Percentiles rank a stretch among this genome's conserved stretches.
Evolutionary conservation across 1,140 invertebrate genomes (phyloP).

Genomic region (Caerostris darwini): DNA sequence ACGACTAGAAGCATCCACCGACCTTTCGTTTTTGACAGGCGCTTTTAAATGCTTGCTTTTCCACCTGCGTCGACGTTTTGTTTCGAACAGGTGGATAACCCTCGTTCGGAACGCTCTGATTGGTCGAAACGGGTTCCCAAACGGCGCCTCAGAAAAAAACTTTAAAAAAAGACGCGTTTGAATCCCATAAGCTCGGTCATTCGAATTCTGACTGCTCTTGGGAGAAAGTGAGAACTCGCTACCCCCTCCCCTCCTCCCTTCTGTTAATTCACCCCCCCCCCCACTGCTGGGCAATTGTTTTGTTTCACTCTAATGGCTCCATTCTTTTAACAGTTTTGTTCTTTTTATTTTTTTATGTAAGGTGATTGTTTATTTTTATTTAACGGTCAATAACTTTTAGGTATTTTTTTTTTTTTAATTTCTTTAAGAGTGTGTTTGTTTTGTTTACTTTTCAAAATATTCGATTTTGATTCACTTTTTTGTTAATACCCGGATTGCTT

Average conservation of each 20-base stretch:
- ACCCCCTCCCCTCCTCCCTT: background rate
- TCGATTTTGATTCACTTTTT: no score
- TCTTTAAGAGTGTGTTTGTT: no score
- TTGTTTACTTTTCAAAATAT: no score
- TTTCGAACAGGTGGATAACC: slow-evolving; percentile 77
- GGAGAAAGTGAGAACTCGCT: background rate
- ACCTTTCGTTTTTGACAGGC: background rate
- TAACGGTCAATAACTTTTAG: no score
- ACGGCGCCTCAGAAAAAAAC: slow-evolving; percentile 74
- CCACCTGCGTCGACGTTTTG: slow-evolving; percentile 65
- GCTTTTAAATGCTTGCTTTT: slow-evolving; percentile 19
- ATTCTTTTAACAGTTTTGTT: no score
- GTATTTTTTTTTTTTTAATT: no score
- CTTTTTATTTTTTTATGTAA: no score
- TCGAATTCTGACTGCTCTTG: slow-evolving; percentile 34
- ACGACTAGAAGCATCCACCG: slow-evolving; percentile 4
- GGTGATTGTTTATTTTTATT: no score
- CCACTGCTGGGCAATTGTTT: no score
- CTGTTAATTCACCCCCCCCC: background rate
- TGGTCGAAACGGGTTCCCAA: slow-evolving; percentile 73
- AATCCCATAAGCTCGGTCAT: slow-evolving; percentile 30
- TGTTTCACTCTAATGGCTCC: no score
- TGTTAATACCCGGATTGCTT: no score
- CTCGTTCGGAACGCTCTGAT: slow-evolving; percentile 63
- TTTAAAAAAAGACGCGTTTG: slow-evolving; percentile 38